Evolutionary conservation across 2,888 invertebrate species (phyloP).

Genomic region (Spilosoma lubricipeda): DNA sequence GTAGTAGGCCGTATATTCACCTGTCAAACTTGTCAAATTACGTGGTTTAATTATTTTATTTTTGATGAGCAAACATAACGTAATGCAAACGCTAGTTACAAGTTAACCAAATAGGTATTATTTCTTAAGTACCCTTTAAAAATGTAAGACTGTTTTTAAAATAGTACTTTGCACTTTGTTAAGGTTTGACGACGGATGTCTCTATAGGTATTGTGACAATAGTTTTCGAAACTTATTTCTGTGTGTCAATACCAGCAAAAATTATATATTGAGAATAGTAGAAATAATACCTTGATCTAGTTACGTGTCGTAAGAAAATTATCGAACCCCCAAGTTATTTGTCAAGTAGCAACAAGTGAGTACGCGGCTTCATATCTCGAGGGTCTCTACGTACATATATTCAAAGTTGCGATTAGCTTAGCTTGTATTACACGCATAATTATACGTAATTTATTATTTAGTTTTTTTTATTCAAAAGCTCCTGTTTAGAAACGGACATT

Average conservation of each 20-base stretch:
- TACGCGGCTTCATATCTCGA: slow-evolving; percentile 10
- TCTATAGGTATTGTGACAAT: background rate
- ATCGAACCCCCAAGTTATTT: background rate
- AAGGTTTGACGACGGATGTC: background rate
- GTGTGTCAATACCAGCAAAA: too few relatives aligned
- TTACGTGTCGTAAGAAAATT: background rate
- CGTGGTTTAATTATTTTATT: too few relatives aligned
- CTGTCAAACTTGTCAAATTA: background rate
- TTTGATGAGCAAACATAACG: too few relatives aligned
- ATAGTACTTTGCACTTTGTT: too few relatives aligned
- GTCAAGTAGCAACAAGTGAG: slow-evolving; percentile 6
- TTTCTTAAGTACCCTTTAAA: background rate
- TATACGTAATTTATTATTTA: background rate
- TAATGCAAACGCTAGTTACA: too few relatives aligned
- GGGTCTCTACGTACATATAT: background rate
- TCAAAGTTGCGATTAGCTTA: background rate
- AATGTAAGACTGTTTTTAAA: background rate
- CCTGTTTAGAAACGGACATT: background rate
- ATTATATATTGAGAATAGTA: too few relatives aligned
- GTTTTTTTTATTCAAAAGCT: too few relatives aligned
- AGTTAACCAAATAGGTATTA: background rate
- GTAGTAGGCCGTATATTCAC: slow-evolving; percentile 13
- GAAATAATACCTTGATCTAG: background rate
- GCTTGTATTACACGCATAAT: background rate
- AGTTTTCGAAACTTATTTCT: too few relatives aligned